Percentiles rank a stretch among this genome's conserved stretches.
Conservation (phyloP, 2,113 vertebrate genomes). For the Callocephalon fimbriatum region DNA sequence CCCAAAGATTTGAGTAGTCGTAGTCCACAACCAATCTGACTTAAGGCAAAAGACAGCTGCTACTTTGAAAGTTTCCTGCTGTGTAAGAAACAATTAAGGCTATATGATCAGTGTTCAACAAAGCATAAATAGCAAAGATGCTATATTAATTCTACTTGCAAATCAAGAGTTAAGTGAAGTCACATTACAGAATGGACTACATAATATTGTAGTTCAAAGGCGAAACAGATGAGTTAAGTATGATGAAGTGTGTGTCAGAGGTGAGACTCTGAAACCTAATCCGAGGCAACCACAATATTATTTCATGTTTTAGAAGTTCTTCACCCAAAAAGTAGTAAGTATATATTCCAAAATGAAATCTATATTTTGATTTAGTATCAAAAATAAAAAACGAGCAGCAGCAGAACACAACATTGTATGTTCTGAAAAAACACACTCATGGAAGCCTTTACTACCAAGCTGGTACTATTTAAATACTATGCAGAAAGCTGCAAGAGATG, state of each 20-base stretch:
- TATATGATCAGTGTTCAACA: not conserved
- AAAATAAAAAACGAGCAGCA: not conserved
- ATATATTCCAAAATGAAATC: not conserved
- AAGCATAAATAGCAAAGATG: not conserved
- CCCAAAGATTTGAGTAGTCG: slow-evolving; percentile 11
- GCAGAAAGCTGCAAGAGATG: fast-evolving
- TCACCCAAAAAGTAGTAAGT: not conserved
- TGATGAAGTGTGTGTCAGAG: not conserved
- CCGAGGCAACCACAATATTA: not conserved
- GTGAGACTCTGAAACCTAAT: not conserved
- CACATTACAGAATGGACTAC: not conserved
- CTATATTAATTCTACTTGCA: not conserved
- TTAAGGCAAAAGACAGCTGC: slow-evolving; percentile 65
- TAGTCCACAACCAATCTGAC: slow-evolving; percentile 48
- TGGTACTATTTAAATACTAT: not conserved
- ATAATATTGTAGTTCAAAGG: not conserved
- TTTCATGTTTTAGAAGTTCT: not conserved
- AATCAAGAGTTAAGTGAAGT: not conserved
- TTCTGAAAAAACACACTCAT: not conserved
- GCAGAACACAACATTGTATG: not conserved
- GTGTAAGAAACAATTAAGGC: slow-evolving; percentile 66
- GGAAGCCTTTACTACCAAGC: not conserved
- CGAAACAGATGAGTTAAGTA: not conserved
- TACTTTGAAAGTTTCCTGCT: slow-evolving; percentile 60
- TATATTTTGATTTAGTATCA: not conserved